These are phyloP conservation scores for Lithosia quadra DNA, from an alignment of 2,888 invertebrate species.

Conservation along the genomic window DNA sequence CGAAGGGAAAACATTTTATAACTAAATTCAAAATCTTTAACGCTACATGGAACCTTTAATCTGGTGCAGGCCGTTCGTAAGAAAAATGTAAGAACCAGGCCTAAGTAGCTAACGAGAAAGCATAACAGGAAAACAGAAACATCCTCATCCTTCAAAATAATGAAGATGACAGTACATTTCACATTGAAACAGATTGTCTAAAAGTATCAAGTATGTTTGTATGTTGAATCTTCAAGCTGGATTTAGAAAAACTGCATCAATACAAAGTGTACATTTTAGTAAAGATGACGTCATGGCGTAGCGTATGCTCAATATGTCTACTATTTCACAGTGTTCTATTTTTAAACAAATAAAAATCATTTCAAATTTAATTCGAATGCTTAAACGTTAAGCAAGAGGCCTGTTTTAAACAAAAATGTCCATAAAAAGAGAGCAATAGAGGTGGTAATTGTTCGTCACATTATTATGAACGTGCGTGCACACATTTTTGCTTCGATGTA, in stretches of 20 bases:
- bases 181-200: conserved; percentile 25
- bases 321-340: conserved; percentile 15
- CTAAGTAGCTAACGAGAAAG: conserved; percentile 32
- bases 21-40: conserved; percentile 71
- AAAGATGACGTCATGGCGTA: conserved; percentile 8
- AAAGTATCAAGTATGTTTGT: conserved; percentile 5
- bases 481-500: conserved; percentile 39
- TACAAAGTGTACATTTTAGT: conserved; percentile 15
- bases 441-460: conserved; percentile 46
- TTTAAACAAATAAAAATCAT: not conserved
- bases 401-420: conserved; percentile 45
- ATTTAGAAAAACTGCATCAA: conserved; percentile 20
- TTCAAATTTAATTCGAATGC: conserved; percentile 23
- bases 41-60: conserved; percentile 79
- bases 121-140: conserved; percentile 24
- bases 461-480: conserved; percentile 40
- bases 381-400: conserved; percentile 40
- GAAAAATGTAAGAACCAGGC: conserved; percentile 44
- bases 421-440: conserved; percentile 62
- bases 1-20: conserved; percentile 75
- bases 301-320: conserved; percentile 29
- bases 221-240: not conserved
- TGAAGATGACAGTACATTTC: conserved; percentile 12
- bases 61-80: conserved; percentile 74
- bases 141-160: not conserved